phyloP scores from a whole-genome alignment of 1,140 invertebrate genomes.

The Tenebrio molitor region DNA sequence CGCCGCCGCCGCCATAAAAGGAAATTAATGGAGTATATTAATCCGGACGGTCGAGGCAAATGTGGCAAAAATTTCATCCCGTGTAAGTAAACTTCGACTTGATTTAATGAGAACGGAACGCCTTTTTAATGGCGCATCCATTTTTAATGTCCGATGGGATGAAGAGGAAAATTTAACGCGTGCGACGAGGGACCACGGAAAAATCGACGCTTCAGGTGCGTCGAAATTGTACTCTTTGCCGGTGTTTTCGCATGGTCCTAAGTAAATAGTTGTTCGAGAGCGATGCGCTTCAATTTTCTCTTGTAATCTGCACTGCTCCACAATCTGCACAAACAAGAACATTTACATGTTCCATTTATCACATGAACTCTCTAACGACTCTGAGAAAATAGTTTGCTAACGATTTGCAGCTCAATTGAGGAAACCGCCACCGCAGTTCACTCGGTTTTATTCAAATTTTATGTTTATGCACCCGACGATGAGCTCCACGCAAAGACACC shows the following conservation, averaged over 20 bases:
- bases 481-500: too few species aligned
- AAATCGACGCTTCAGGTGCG: slow-evolving; percentile 3
- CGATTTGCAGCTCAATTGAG: too few species aligned
- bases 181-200: too few species aligned
- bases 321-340: slow-evolving; percentile 18
- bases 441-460: too few species aligned
- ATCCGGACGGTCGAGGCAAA: neutral
- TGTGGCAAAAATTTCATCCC: neutral
- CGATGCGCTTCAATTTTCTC: slow-evolving; percentile 9
- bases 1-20: neutral
- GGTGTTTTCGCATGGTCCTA: slow-evolving; percentile 1
- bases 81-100: too few species aligned
- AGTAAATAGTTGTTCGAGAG: slow-evolving; percentile 19
- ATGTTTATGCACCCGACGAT: too few species aligned
- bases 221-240: neutral
- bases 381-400: neutral
- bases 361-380: neutral
- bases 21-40: neutral
- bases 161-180: neutral
- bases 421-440: too few species aligned
- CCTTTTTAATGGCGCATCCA: neutral
- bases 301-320: neutral
- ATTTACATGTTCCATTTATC: slow-evolving; percentile 30
- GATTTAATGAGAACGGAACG: neutral
- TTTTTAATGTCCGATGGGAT: neutral